phyloP scores from a whole-genome alignment of 2,113 vertebrate species.

The Amazona vittata region DNA sequence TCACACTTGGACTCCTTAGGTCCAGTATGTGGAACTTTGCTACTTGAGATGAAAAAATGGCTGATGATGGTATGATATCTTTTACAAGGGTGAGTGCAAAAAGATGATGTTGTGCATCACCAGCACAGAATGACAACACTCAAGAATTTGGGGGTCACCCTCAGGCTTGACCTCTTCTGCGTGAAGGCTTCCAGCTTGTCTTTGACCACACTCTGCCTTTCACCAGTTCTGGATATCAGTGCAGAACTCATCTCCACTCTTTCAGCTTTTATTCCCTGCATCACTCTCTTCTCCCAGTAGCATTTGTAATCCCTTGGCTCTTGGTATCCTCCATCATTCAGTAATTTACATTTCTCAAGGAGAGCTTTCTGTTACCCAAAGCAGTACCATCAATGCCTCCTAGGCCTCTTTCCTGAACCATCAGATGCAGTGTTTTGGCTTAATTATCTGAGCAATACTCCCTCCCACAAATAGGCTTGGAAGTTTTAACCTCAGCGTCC shows the following conservation, averaged over 20 bases:
- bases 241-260: not conserved
- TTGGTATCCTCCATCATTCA: not conserved
- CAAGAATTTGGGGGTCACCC: not conserved
- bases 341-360: not conserved
- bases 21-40: not conserved
- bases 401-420: not conserved
- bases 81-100: accelerated
- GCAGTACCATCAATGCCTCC: not conserved
- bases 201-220: not conserved
- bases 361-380: not conserved
- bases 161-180: not conserved
- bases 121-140: not conserved
- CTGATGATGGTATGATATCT: not conserved
- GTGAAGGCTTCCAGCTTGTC: not conserved
- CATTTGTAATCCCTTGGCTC: not conserved
- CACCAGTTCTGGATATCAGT: not conserved
- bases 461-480: not conserved
- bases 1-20: not conserved
- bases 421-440: not conserved
- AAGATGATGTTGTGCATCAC: not conserved
- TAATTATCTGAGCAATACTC: not conserved
- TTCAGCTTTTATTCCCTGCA: not conserved
- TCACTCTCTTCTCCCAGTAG: not conserved
- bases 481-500: not conserved
- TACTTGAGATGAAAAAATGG: not conserved